A percentile compares a stretch with the other conserved stretches of the same genome.
Evolutionary conservation across 1,140 invertebrate genomes (phyloP).

Genomic region (Drosophila kohkoa): DNA sequence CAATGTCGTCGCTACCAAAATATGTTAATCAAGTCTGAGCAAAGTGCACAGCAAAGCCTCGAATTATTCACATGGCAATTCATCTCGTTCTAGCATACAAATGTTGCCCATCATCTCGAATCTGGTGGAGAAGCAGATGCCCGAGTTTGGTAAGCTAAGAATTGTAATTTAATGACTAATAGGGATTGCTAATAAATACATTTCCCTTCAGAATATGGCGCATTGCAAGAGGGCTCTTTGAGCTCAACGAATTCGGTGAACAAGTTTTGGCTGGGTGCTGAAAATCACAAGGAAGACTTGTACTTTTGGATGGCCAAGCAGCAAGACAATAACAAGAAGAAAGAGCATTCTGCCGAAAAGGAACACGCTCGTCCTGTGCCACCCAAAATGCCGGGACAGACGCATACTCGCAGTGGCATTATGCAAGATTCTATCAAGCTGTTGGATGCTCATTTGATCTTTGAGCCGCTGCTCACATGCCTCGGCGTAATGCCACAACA

Average conservation of each 20-base stretch:
- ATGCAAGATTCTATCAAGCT: slow-evolving; percentile 93
- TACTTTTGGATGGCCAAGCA: slow-evolving; percentile 98
- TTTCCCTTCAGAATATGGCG: slow-evolving; percentile 88
- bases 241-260: slow-evolving; percentile 86
- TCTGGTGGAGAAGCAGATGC: slow-evolving; percentile 82
- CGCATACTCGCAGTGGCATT: slow-evolving; percentile 84
- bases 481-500: slow-evolving; percentile 95
- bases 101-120: slow-evolving; percentile 84
- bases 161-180: not conserved
- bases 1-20: slow-evolving; percentile 16
- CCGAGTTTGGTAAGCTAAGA: slow-evolving; percentile 72
- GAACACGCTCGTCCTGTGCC: slow-evolving; percentile 66
- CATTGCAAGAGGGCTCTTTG: slow-evolving; percentile 89
- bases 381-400: slow-evolving; percentile 61
- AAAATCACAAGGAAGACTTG: slow-evolving; percentile 91
- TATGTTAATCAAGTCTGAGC: slow-evolving; percentile 49
- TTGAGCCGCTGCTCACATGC: slow-evolving; percentile 93
- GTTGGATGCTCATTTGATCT: slow-evolving; percentile 96
- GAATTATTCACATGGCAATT: slow-evolving; percentile 84
- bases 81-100: slow-evolving; percentile 84
- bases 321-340: slow-evolving; percentile 88
- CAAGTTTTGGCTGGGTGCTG: slow-evolving; percentile 85
- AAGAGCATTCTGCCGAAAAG: slow-evolving; percentile 70
- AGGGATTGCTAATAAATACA: not conserved
- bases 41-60: slow-evolving; percentile 79